phyloP scores from a whole-genome alignment of 2,888 invertebrate genomes.

The Uropetala carovei region DNA sequence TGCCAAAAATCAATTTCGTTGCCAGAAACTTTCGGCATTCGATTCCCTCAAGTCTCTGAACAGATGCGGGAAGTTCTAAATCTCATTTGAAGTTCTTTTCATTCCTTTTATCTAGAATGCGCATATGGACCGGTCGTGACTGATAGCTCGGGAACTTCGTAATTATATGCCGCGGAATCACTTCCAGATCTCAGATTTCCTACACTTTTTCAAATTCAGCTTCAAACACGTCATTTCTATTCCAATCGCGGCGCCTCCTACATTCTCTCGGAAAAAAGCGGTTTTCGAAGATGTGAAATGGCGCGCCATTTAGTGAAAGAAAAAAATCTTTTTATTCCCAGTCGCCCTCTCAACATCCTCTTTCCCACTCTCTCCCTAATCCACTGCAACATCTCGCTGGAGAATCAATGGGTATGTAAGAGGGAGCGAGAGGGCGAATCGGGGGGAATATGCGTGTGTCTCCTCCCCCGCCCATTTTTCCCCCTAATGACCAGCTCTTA shows the following conservation, averaged over 20 bases:
- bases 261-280: background rate
- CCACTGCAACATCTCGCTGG: background rate
- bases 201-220: too few species aligned
- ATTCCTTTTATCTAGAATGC: background rate
- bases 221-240: background rate
- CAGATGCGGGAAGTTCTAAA: background rate
- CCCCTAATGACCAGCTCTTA: constrained; percentile 26
- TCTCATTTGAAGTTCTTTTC: background rate
- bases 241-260: background rate
- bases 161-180: background rate
- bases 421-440: too few species aligned
- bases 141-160: background rate
- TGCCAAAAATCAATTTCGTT: too few species aligned
- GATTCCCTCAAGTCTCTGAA: too few species aligned
- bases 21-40: too few species aligned
- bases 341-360: background rate
- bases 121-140: background rate
- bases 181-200: background rate
- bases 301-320: background rate
- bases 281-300: background rate
- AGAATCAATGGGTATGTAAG: background rate
- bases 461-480: background rate
- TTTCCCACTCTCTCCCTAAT: background rate
- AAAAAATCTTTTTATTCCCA: background rate
- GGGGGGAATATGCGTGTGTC: background rate